Evolutionary conservation across 1,140 invertebrate species (phyloP).

Genomic region (Ctenoplectra terminalis): DNA sequence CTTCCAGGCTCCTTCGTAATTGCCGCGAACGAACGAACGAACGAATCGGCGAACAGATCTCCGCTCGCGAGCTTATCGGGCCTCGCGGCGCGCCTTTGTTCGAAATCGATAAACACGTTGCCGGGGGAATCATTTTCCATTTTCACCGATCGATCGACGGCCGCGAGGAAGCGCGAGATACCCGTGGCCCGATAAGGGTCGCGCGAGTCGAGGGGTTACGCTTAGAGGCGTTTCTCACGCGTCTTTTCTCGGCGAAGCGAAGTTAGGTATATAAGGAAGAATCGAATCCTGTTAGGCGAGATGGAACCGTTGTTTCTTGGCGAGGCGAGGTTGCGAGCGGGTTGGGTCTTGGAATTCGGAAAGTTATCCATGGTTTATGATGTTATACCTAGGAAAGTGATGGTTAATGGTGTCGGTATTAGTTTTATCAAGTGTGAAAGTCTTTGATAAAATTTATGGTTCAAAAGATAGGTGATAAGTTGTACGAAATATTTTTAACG

Average conservation of each 20-base stretch:
- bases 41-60: constrained; percentile 55
- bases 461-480: no score
- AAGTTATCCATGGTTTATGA: no score
- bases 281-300: constrained; percentile 28
- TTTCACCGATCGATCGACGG: constrained; percentile 34
- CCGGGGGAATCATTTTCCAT: constrained; percentile 43
- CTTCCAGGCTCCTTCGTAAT: constrained; percentile 57
- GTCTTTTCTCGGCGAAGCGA: neutral
- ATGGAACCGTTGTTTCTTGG: constrained; percentile 11
- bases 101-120: constrained; percentile 66
- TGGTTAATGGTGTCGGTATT: neutral
- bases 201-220: constrained; percentile 6
- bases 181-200: constrained; percentile 9
- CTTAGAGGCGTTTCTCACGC: constrained; percentile 40
- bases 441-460: no score
- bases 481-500: no score
- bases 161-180: constrained; percentile 21
- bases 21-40: constrained; percentile 57
- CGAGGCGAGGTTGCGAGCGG: neutral
- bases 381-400: neutral
- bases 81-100: constrained; percentile 57
- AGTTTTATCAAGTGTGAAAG: no score
- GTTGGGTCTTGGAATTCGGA: neutral
- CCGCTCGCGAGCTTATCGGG: constrained; percentile 55
- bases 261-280: neutral